phyloP scores from a whole-genome alignment of 2,797 vertebrate genomes.

The Xerus rutilus region DNA sequence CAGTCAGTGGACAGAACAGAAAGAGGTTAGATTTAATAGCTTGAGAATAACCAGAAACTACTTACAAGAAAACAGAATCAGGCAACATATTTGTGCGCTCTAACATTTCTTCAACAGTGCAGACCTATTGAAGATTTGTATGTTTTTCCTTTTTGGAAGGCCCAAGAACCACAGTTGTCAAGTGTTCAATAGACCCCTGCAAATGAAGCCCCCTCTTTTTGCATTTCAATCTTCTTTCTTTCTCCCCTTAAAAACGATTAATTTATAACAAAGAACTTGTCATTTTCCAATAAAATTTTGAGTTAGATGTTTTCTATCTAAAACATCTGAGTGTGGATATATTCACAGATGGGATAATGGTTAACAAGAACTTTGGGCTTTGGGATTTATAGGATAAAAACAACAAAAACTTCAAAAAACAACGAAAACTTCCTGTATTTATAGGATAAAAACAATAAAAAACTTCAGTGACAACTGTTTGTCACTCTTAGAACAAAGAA shows the following conservation, averaged over 20 bases:
- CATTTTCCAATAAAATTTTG: slow-evolving; percentile 3
- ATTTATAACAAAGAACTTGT: slow-evolving; percentile 33
- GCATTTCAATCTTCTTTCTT: background rate
- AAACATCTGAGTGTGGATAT: background rate
- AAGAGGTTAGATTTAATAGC: background rate
- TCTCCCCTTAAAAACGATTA: background rate
- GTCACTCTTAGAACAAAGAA: background rate
- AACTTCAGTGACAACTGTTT: background rate
- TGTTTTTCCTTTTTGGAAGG: background rate
- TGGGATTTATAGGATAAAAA: background rate
- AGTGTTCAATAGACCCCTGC: background rate
- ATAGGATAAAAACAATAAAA: background rate
- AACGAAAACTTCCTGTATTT: background rate
- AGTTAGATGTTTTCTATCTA: background rate
- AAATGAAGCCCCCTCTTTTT: background rate
- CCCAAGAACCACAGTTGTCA: background rate
- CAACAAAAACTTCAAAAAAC: background rate
- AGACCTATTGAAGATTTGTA: background rate
- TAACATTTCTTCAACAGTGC: background rate
- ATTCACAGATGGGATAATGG: background rate
- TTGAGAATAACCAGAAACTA: background rate
- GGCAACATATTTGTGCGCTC: background rate
- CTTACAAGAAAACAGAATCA: background rate
- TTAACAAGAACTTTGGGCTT: background rate
- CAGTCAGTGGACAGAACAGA: background rate